Conservation (phyloP, 2,888 invertebrate species). For the Microplitis manilae region DNA sequence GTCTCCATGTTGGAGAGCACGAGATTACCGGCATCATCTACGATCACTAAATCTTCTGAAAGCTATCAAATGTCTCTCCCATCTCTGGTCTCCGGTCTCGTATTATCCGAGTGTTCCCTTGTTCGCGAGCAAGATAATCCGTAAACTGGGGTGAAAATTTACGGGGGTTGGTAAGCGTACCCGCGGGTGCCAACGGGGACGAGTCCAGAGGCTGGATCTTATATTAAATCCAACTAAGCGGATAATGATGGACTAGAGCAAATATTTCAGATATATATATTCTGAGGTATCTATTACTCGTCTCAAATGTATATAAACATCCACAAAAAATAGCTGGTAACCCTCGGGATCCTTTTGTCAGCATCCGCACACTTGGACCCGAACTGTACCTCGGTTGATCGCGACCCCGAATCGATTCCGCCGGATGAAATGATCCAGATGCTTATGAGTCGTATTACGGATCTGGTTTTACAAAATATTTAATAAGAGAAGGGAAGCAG, state of each 20-base stretch:
- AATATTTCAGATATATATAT: slow-evolving; percentile 14
- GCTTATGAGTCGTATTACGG: neutral
- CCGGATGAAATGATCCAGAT: neutral
- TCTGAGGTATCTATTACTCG: neutral
- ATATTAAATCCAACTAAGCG: slow-evolving; percentile 14
- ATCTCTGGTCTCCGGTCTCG: neutral
- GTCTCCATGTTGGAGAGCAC: neutral
- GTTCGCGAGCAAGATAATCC: slow-evolving; percentile 11
- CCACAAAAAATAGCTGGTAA: neutral
- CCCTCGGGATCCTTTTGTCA: no score
- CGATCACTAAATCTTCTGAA: neutral
- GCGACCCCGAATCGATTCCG: neutral
- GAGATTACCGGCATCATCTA: no score
- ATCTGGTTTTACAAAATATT: neutral
- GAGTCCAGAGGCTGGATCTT: neutral
- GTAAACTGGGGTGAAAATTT: slow-evolving; percentile 25
- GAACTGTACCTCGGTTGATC: neutral
- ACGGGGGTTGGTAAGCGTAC: neutral
- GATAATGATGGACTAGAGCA: slow-evolving; percentile 26
- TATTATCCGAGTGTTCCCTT: neutral
- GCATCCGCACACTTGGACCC: no score
- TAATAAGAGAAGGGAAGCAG: slow-evolving; percentile 39
- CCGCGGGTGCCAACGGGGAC: neutral
- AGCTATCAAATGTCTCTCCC: slow-evolving; percentile 26
- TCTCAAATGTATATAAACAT: slow-evolving; percentile 3